Percentiles rank a stretch among this genome's conserved stretches.
These are phyloP conservation scores for Hipparchia semele DNA, from an alignment of 2,888 invertebrate species.

Conservation along the genomic window DNA sequence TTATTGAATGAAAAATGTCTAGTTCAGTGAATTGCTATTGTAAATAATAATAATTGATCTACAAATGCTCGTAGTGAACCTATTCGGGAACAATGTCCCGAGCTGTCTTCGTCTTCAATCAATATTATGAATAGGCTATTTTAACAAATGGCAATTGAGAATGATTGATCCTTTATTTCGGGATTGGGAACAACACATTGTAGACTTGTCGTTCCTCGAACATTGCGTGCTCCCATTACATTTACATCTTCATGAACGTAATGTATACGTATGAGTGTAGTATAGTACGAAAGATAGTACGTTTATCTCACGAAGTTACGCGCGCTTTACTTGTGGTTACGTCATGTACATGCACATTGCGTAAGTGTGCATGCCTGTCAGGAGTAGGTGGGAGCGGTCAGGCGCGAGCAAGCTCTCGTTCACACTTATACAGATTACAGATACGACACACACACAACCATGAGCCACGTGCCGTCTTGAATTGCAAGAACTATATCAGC, in stretches of 20 bases:
- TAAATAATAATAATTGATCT: constrained; percentile 2
- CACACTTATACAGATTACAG: too few species aligned
- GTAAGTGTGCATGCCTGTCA: too few species aligned
- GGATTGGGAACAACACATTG: constrained; percentile 32
- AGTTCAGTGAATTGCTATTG: neutral
- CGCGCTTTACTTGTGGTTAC: too few species aligned
- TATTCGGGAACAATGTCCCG: constrained; percentile 28
- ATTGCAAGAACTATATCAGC: neutral
- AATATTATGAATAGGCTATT: constrained; percentile 40
- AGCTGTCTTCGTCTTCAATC: constrained; percentile 31
- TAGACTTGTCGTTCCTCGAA: constrained; percentile 17
- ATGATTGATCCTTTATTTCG: constrained; percentile 40
- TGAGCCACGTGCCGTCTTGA: too few species aligned
- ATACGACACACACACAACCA: too few species aligned
- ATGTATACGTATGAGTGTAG: neutral
- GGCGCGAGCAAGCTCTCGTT: too few species aligned
- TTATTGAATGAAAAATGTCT: neutral
- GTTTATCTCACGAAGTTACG: too few species aligned
- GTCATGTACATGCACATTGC: too few species aligned
- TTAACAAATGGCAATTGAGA: constrained; percentile 39
- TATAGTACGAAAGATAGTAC: neutral
- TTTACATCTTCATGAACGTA: constrained; percentile 8
- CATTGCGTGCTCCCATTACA: constrained; percentile 28
- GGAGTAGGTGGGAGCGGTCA: too few species aligned
- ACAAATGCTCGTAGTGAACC: constrained; percentile 4